Evolutionary conservation across 2,888 invertebrate genomes (phyloP), one percentile per base, ranked within the genome.

Genomic region (Oscheius sp.): DNA sequence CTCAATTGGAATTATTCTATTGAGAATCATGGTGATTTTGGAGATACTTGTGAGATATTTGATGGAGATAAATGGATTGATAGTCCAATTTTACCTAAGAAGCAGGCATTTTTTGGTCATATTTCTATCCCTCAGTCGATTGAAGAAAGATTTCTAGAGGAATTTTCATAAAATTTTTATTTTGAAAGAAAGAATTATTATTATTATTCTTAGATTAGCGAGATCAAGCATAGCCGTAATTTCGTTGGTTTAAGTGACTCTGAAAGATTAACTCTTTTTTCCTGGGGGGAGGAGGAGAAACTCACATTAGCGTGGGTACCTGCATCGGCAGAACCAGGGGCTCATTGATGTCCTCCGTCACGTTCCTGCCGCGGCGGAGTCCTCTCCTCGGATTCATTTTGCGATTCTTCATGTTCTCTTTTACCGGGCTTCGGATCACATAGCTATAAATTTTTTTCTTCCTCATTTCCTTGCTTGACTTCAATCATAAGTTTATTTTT

Each of bases 301-400:
- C 61, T 61, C 10, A 61, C 61, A 61, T 61, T 27, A 61, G 25
- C 27, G 61, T 61, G 25, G 61, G 61, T 15, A 61, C 42, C 46
- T 61, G 61, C 27, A 61, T 42, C 2, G 61, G 61, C 23, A 61
- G 15, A n/a, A 42, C 45, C 15, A 61, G 45, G 0, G 61, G 61
- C n/a, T 61, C 61, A 25, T 25, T 57, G 65, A 75, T 73, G 0
- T 76, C 73, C 39, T 78, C 76, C 15, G 68, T 72, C 37, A 78
- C 78, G 23, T 78, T 74, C 42, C 68, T 76, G n/a, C 74, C 69
- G 6, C 83, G 61, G 20, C 78, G 72, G 23, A 84, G 55, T 10
- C 83, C 84, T 39, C 82, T 39, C 34, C 82, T 67, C 12, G 83
- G 84, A 34, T 84, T 80, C 48, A 82, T 74, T 31, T 78, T 61